Evolutionary conservation across 1,140 invertebrate species (phyloP), one percentile per base, ranked within the genome.

Genomic region (Cyclargus thomasi): DNA sequence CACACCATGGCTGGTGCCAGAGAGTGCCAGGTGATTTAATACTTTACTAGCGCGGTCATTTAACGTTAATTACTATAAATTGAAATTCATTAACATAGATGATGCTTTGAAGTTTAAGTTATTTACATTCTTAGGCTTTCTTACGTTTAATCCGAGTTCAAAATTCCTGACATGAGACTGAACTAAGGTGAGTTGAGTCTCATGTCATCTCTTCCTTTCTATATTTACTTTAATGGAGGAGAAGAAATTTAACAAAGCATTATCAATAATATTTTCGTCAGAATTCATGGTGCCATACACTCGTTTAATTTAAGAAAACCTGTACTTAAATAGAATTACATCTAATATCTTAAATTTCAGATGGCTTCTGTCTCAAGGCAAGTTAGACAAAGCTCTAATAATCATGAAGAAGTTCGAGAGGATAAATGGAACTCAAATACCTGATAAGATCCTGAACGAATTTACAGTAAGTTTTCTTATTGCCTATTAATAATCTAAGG

Each of bases 291-390:
- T 47, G 39, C 39, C 39, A 47, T 47, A 47, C 1, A 14, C 0
- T 47, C 14, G 14, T 47, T 47, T 14, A 47, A 14, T 47, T 8
- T 16, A 47, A 16, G 10, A 47, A 14, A 47, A 16, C 11, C 2
- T 47, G 2, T 4, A 0, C 14, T 47, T 14, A 14, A 16, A 8
- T 16, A 47, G 39, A 47, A 47, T 14, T 47, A 47, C 39, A 47
- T 47, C 11, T 14, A 47, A 14, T 47, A 4, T 1, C 3, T 47
- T 1, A 67, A 39, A 71, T 91, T 91, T 8, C 81, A 95, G 94
- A 74, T 97, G 96, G 96, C 81, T 97, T 11, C 93, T 96, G 0
- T 96, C 96, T 1, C 95, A 96, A 90, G 96, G 96, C 2, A 92
- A 95, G 78, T 90, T 96, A 0, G 95, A 97, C 67, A 93, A 95